phyloP scores from a whole-genome alignment of 35 echinoderm and acorn worm species.

The Hemicentrotus pulcherrimus region DNA sequence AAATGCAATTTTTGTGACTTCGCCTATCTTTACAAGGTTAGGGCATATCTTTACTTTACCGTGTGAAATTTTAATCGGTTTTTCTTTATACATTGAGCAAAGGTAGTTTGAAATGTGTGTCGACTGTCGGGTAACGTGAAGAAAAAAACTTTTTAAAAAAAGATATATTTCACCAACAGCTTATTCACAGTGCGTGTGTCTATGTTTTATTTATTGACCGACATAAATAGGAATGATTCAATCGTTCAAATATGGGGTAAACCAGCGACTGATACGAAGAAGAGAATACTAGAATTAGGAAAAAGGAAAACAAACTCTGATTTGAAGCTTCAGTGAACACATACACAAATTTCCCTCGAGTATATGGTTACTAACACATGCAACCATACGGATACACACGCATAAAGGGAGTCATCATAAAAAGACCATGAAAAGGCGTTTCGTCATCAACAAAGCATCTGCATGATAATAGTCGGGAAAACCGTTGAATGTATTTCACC shows the following conservation, averaged over 20 bases:
- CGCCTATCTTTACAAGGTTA: too few species aligned
- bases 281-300: neutral
- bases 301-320: neutral
- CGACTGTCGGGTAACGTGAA: too few species aligned
- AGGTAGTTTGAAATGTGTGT: too few species aligned
- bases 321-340: neutral
- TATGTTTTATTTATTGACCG: too few species aligned
- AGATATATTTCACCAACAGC: too few species aligned
- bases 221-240: neutral
- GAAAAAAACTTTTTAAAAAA: too few species aligned
- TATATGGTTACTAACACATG: neutral
- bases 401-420: neutral
- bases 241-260: neutral
- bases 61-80: too few species aligned
- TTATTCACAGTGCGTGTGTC: too few species aligned
- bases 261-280: neutral
- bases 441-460: neutral
- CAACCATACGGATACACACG: slow-evolving; percentile 8
- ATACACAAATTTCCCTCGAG: neutral
- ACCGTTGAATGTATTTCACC: neutral
- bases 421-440: neutral
- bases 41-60: too few species aligned
- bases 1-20: too few species aligned
- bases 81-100: too few species aligned
- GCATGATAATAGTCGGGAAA: neutral